Evolutionary conservation across 2,888 invertebrate genomes (phyloP).

Genomic region (Amphiduros pacificus): DNA sequence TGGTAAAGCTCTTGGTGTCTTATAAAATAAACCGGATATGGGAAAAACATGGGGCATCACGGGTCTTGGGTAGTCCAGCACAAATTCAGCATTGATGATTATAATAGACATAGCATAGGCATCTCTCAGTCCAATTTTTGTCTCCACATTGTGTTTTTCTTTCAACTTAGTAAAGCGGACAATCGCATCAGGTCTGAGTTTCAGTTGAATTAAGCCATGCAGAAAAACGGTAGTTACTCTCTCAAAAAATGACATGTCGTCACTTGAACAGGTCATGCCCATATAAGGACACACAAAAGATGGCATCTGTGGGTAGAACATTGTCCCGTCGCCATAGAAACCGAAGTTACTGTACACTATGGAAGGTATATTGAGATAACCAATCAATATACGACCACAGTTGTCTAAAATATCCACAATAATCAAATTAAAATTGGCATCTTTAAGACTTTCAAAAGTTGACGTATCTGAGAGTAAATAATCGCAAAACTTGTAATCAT

Average conservation of each 20-base stretch:
- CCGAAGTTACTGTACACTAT: not conserved
- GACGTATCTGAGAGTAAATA: not conserved
- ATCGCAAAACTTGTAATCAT: not conserved
- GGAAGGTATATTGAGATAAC: not conserved
- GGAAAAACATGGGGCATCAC: conserved; percentile 11
- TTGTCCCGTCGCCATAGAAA: not conserved
- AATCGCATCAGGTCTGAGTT: not conserved
- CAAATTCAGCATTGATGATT: conserved; percentile 9
- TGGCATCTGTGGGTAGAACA: not conserved
- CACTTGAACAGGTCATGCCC: not conserved
- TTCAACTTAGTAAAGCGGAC: not conserved
- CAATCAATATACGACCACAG: not conserved
- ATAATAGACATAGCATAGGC: not conserved
- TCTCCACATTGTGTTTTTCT: not conserved
- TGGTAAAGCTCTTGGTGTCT: conserved; percentile 1
- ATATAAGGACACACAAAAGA: not conserved
- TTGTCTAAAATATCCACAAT: not conserved
- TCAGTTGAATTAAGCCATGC: not conserved
- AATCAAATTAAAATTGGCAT: not conserved
- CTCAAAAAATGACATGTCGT: conserved; percentile 12
- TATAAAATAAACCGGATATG: conserved; percentile 12
- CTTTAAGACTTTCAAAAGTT: not conserved
- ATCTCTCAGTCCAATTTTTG: not conserved
- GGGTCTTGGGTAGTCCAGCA: conserved; percentile 6
- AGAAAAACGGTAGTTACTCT: not conserved